Percentiles rank a stretch among this genome's conserved stretches.
Evolutionary conservation across 2,888 invertebrate genomes (phyloP).

Genomic region (Protophormia terraenovae): DNA sequence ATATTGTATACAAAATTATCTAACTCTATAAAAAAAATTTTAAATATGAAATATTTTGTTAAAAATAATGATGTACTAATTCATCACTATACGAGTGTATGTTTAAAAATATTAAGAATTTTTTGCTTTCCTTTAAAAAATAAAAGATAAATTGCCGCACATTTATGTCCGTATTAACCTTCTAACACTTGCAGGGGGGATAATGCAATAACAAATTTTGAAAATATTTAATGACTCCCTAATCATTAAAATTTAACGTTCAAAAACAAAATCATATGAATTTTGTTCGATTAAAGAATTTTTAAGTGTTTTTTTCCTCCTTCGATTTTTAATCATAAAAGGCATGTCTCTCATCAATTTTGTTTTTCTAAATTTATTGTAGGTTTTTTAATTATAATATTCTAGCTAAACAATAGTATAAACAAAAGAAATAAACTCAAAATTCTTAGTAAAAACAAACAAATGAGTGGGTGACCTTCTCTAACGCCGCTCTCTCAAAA

Average conservation of each 20-base stretch:
- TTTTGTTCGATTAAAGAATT: background rate
- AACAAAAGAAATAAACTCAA: background rate
- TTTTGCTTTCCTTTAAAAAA: background rate
- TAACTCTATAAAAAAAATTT: background rate
- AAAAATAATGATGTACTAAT: background rate
- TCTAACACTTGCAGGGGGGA: background rate
- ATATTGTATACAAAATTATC: background rate
- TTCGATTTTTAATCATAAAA: background rate
- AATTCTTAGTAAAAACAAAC: slow-evolving; percentile 24
- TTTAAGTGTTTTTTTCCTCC: background rate
- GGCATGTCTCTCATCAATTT: background rate
- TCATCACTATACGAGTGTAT: background rate
- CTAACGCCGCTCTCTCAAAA: background rate
- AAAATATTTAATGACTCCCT: background rate
- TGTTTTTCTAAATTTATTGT: slow-evolving; percentile 18
- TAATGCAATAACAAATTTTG: background rate
- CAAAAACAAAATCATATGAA: background rate
- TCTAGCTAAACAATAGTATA: background rate
- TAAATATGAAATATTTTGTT: background rate
- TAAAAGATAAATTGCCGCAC: background rate
- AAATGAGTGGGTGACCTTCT: slow-evolving; percentile 49
- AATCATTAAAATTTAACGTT: background rate
- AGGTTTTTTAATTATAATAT: slow-evolving; percentile 1
- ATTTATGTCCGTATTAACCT: background rate
- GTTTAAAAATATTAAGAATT: background rate